Base-by-base conservation (phyloP, 1,140 invertebrate genomes). In the Protaetia brevitarsis region DNA sequence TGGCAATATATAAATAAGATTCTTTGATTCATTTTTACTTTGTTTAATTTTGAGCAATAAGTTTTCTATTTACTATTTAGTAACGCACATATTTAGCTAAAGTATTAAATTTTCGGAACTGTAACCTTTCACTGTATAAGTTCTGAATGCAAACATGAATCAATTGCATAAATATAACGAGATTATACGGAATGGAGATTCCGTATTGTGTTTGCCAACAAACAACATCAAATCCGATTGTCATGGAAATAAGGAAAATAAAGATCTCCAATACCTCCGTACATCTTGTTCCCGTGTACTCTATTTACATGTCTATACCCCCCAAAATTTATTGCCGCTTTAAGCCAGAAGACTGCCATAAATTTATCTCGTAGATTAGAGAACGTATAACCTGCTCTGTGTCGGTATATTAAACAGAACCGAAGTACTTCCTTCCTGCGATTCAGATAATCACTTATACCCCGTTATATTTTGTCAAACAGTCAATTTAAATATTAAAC, bases 281-380 rank as follows among this genome's bases (percentile, higher is more conserved):
- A 21, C 37, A 51, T 27, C 56, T 31, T 64, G 56, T 58, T 36
- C 63, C 30, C 51, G 63, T 59, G 56, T 63, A 64, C 65, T 66
- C 69, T 68, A 72, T 72, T 73, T 72, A 73, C 70, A 73, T 73
- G 72, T 71, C 72, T 73, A 71, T 71, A 73, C 70, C 29, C 56
- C 29, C 62, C 36, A 62, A 64, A 69, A 73, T 73, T 73, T 73
- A 73, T 73, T 72, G 66, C 69, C 72, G 67, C 67, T 72, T 71
- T 73, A 73, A 72, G 69, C 72, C 72, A 71, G 67, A 73, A 65
- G 70, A 69, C 68, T 72, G 70, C 72, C 66, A 73, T 73, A 73
- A 73, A 73, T 73, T 73, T 71, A 67, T 72, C 69, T 64, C 51
- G 62, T 65, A 72, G 72, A 73, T 73, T 73, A 73, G 72, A 72